A percentile compares a stretch with the other conserved stretches of the same genome.
Conservation (phyloP, 2,797 vertebrate species). For the Helarctos malayanus region DNA sequence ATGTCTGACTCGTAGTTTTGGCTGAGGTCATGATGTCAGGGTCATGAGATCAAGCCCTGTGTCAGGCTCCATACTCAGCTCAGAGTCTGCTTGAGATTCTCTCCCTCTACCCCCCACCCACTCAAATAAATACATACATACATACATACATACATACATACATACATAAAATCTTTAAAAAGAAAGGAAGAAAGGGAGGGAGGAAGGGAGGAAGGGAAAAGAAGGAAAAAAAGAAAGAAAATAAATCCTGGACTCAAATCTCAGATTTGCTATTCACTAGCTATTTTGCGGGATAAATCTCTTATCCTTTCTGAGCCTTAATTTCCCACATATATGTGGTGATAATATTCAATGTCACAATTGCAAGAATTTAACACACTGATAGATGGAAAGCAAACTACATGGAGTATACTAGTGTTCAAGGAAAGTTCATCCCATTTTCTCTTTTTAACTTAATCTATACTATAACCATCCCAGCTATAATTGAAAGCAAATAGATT, state of each 20-base stretch:
- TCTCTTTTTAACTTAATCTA: neutral
- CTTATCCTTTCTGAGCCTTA: slow-evolving; percentile 45
- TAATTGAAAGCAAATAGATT: neutral
- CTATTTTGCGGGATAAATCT: neutral
- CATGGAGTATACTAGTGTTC: neutral
- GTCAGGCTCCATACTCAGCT: neutral
- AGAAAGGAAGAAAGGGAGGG: neutral
- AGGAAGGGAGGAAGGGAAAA: too few relatives aligned
- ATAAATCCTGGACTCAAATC: neutral
- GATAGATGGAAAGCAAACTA: neutral
- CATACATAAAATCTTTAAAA: neutral
- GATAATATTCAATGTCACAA: neutral
- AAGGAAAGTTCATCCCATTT: neutral
- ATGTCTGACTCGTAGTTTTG: neutral
- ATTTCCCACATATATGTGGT: slow-evolving; percentile 15
- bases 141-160: too few relatives aligned
- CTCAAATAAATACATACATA: neutral
- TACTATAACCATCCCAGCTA: neutral
- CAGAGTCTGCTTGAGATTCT: neutral
- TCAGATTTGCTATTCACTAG: neutral
- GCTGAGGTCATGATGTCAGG: neutral
- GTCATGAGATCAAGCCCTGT: neutral
- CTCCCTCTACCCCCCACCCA: fast-evolving
- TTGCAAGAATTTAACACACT: neutral
- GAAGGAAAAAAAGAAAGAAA: neutral